Base-by-base conservation (phyloP, 1,140 invertebrate species). In the Trachymyrmex septentrionalis region DNA sequence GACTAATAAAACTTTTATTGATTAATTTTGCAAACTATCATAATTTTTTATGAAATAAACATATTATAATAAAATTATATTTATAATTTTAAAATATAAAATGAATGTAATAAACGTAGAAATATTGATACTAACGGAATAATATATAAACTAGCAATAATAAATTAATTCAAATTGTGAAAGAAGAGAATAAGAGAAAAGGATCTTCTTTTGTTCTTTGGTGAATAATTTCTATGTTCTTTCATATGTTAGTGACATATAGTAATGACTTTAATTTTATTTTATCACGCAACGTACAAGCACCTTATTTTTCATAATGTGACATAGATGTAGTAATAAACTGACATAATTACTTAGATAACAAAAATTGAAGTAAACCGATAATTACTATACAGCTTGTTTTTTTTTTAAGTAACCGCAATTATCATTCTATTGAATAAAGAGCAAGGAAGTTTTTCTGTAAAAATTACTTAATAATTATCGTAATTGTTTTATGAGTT, bases 391-490 rank as follows among this genome's bases (percentile, higher is more conserved):
- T 57, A 38, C 21, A 21, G 55, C 5, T 50, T 3, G 1, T 27
- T 3, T 34, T 75, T n/a, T 24, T 30, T 30, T 30, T 5, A 30
- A 38, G 34, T 24, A 4, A 61, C 14, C 16, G 55, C 34, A 63
- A 76, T 44, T 77, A 77, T 1, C n/a, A n/a, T 44, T n/a, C 1
- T 77, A 27, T 38, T 44, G 44, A 21, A 27, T 10, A 27, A 77
- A 16, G 16, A 77, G 0, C n/a, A n/a, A 34, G 30, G 12, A n/a
- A 59, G 3, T 24, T 75, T 57, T 16, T 57, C 27, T 38, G 19
- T 12, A 48, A 75, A 75, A 75, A 19, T 75, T 57, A 75, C 6
- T 53, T 55, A 24, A 75, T 34, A 19, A 2, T 77, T 77, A 61
- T 76, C 9, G 16, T 16, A 77, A 77, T 77, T 10, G 14, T 59